Base-by-base conservation (phyloP, 2,888 invertebrate genomes). In the Epiperipatus broadwayi region DNA sequence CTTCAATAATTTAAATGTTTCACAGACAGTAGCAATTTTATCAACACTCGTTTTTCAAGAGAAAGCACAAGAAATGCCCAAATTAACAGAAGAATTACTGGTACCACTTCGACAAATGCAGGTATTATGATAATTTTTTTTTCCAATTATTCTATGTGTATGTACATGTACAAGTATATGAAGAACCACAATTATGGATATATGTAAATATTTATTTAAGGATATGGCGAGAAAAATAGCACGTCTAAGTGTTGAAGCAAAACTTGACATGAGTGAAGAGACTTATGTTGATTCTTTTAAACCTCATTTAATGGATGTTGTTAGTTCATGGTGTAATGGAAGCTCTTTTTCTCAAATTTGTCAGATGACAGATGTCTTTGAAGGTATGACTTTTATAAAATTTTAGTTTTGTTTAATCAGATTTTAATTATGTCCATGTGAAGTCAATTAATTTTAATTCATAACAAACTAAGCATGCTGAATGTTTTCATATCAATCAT, bases 281-380 rank as follows among this genome's bases (percentile, higher is more conserved):
- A 61, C 64, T 0, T 97, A 97, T 58, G 80, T 93, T 4, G 76
- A 80, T 47, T 75, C 74, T 53, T 95, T 97, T 58, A 83, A 80
- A 54, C 87, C 89, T 3, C 84, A 75, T 53, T 69, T 99, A 39
- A 97, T 97, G 93, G 93, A 95, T 58, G 80, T 97, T 1, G 89
- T 97, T 21, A 73, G 79, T 51, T 71, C 83, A 2, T 99, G 97
- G 97, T 79, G 85, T 51, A 83, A 83, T 53, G 97, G 97, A 5
- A 73, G 81, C 16, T 68, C 73, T 19, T 99, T 99, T 61, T 65
- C 78, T 45, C 76, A 85, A 55, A 73, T 99, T 41, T 89, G 91
- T 64, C 78, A 80, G 64, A 85, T 87, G 78, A 89, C 91, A 0
- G 87, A 89, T 49, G 79, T 91, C 35, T 93, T 87, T 58, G 93